Evolutionary conservation across 2,888 invertebrate genomes (phyloP).

Genomic region (Rhagium mordax): DNA sequence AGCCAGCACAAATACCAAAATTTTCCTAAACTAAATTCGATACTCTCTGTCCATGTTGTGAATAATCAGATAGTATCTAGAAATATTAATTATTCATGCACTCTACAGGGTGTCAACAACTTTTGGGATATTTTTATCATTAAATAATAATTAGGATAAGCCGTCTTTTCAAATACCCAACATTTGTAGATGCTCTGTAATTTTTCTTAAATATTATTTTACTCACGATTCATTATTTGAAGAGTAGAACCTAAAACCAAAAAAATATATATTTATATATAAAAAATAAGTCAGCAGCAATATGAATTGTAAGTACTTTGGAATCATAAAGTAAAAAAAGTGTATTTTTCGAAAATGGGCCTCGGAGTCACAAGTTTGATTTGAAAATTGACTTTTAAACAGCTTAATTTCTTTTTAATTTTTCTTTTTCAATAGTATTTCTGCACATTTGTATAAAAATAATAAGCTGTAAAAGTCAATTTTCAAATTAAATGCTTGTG

Average conservation of each 20-base stretch:
- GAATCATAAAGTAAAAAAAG: too few relatives aligned
- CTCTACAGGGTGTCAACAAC: conserved; percentile 1
- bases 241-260: conserved; percentile 32
- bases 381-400: too few relatives aligned
- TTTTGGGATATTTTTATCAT: neutral
- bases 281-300: neutral
- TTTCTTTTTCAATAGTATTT: too few relatives aligned
- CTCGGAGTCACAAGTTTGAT: too few relatives aligned
- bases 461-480: too few relatives aligned
- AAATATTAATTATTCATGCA: conserved; percentile 1
- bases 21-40: neutral
- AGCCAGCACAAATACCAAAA: neutral
- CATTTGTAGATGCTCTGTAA: neutral
- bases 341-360: too few relatives aligned
- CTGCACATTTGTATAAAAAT: too few relatives aligned
- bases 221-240: conserved; percentile 50
- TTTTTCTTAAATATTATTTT: conserved; percentile 24
- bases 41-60: conserved; percentile 7
- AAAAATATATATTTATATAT: conserved; percentile 15
- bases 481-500: too few relatives aligned
- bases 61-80: conserved; percentile 14
- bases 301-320: neutral
- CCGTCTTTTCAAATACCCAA: conserved; percentile 1
- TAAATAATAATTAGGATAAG: neutral
- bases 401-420: too few relatives aligned